phyloP scores from a whole-genome alignment of 2,888 invertebrate genomes.

The Drosophila kanekoi region DNA sequence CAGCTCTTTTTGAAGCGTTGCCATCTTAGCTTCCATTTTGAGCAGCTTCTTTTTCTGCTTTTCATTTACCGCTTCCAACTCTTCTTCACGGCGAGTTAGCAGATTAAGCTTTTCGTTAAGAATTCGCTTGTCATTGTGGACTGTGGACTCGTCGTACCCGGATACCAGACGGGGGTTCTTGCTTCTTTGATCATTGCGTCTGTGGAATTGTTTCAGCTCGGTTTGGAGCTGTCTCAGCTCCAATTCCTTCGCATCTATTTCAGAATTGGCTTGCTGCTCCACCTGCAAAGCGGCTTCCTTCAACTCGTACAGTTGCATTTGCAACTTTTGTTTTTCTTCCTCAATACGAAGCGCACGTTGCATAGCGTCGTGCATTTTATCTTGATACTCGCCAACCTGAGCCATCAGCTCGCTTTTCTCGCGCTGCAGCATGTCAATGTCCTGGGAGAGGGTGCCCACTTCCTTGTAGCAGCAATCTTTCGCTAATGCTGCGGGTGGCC shows the following conservation, averaged over 20 bases:
- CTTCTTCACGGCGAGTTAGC: conserved; percentile 87
- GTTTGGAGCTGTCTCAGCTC: conserved; percentile 82
- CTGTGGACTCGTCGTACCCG: conserved; percentile 40
- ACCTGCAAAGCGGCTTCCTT: conserved; percentile 91
- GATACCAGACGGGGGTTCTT: conserved; percentile 35
- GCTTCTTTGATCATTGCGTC: conserved; percentile 34
- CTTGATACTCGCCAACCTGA: conserved; percentile 81
- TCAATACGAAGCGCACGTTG: conserved; percentile 90
- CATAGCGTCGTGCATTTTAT: conserved; percentile 91
- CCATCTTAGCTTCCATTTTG: conserved; percentile 84
- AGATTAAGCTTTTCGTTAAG: conserved; percentile 87
- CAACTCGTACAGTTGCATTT: conserved; percentile 90
- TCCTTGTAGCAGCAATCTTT: conserved; percentile 89
- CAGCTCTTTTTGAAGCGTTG: conserved; percentile 54
- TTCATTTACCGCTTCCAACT: conserved; percentile 86
- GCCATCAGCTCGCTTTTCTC: conserved; percentile 86
- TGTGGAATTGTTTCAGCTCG: conserved; percentile 64
- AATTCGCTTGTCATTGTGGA: conserved; percentile 86
- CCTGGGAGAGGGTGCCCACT: conserved; percentile 86
- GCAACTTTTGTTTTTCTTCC: conserved; percentile 89
- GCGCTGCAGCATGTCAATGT: conserved; percentile 87
- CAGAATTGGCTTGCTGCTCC: conserved; percentile 91
- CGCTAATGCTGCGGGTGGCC: conserved; percentile 88
- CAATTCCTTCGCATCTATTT: conserved; percentile 87
- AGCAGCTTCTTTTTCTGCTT: conserved; percentile 86